Conservation (phyloP, 1,140 invertebrate genomes). For the Hyles vespertilio region DNA sequence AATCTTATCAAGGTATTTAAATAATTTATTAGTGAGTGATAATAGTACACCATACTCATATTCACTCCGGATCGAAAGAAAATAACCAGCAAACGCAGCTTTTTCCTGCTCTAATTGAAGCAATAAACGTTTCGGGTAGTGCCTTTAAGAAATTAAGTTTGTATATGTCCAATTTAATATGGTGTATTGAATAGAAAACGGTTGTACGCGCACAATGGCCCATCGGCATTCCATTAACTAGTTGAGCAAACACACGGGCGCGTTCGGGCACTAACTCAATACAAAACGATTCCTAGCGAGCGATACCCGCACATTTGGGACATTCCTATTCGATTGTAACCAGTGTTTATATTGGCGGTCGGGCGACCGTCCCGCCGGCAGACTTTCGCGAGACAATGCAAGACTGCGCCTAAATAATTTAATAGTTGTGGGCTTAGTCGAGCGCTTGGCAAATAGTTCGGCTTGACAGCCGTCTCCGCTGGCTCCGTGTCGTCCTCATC, state of each 20-base stretch:
- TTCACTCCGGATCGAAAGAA: no score
- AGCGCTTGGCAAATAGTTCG: slow-evolving; percentile 48
- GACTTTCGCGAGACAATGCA: slow-evolving; percentile 62
- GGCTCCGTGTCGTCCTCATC: no score
- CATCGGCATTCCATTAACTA: slow-evolving; percentile 71
- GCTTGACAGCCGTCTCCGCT: background rate
- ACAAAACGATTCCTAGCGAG: slow-evolving; percentile 45
- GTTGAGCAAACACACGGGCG: slow-evolving; percentile 59
- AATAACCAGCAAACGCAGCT: no score
- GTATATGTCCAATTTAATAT: slow-evolving; percentile 56
- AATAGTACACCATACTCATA: no score
- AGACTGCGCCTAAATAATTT: slow-evolving; percentile 65
- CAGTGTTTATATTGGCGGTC: slow-evolving; percentile 59
- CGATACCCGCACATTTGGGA: slow-evolving; percentile 43
- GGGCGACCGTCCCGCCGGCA: slow-evolving; percentile 20
- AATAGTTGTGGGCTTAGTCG: slow-evolving; percentile 47
- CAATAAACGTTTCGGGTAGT: slow-evolving; percentile 12
- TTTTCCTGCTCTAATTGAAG: no score
- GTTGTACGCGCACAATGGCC: slow-evolving; percentile 52
- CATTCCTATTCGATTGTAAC: slow-evolving; percentile 57
- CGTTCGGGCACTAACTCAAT: slow-evolving; percentile 46
- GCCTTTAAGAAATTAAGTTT: slow-evolving; percentile 29
- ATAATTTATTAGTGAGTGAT: no score
- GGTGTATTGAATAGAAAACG: slow-evolving; percentile 62
- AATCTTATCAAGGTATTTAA: no score